Evolutionary conservation across 2,113 vertebrate genomes (phyloP).

Genomic region (Hystrix cristata): DNA sequence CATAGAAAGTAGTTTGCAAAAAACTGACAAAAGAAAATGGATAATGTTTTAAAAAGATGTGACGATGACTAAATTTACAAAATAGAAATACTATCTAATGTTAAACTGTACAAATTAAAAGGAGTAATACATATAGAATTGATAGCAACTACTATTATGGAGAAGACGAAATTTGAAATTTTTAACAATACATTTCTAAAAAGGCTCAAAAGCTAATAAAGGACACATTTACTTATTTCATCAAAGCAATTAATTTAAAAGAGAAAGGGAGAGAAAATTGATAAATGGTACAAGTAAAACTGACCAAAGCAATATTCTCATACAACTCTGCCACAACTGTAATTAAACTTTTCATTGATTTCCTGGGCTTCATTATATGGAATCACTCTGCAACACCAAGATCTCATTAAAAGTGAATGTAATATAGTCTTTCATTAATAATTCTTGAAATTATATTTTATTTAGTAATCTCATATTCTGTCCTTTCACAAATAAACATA

Average conservation of each 20-base stretch:
- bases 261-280: slow-evolving; percentile 82
- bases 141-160: neutral
- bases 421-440: slow-evolving; percentile 82
- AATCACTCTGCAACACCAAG: slow-evolving; percentile 81
- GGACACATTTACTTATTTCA: slow-evolving; percentile 83
- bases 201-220: slow-evolving; percentile 85
- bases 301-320: slow-evolving; percentile 86
- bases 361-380: slow-evolving; percentile 87
- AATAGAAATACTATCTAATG: neutral
- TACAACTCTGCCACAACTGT: slow-evolving; percentile 76
- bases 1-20: neutral
- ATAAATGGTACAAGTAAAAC: slow-evolving; percentile 83
- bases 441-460: slow-evolving; percentile 81
- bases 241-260: slow-evolving; percentile 85
- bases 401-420: slow-evolving; percentile 83
- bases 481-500: slow-evolving; percentile 78
- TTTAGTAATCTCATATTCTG: slow-evolving; percentile 77
- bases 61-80: slow-evolving; percentile 16
- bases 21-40: neutral
- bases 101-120: neutral
- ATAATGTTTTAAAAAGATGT: neutral
- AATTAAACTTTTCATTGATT: slow-evolving; percentile 90
- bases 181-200: slow-evolving; percentile 47
- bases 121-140: neutral
- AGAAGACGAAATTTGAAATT: slow-evolving; percentile 23